Evolutionary conservation across 2,888 invertebrate species (phyloP), one percentile per base, ranked within the genome.

Genomic region (Tenodera sinensis): DNA sequence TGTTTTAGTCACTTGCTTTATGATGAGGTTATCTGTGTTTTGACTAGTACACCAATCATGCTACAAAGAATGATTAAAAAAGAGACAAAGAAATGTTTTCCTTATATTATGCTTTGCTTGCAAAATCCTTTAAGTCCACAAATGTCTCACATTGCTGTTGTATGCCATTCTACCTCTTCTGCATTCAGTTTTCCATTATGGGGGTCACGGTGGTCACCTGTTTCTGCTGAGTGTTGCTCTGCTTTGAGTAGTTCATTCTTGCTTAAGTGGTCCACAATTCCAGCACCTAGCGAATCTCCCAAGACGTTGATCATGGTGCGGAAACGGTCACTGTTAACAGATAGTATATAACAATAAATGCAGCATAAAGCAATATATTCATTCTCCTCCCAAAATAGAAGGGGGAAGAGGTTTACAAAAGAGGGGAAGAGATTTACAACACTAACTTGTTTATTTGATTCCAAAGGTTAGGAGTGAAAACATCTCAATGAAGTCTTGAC

Each of bases 281-380:
- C 97, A 84, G 99, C 98, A 83, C 99, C 99, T 90, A 99, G 94
- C 20, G 98, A 97, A 93, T 99, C 99, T 92, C 99, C 99, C 93
- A 98, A 96, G 71, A 99, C 99, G 93, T 99, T 99, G 92, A 99
- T 95, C 92, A 97, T 96, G 92, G 98, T 96, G 93, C 97, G 95
- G 95, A 97, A 97, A 91, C 97, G 96, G 93, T 97, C 97, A 90
- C 97, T 97, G 93, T 71, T 71, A 71, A 71, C 20, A 34, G 7
- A 34, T 7, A 34, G 4, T 34, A 34, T 34, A 34, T 94, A 94
- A 90, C 88, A 54, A 91, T 89, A 30, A 34, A 81, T 54, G 42
- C 6, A 42, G 42, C 42, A 42, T 42, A 34, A 34, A 34, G 34
- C 8, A 34, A 34, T 34, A 3, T 8, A 42, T 12, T 42, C 42